These are phyloP conservation scores for Palythoa caribaeorum DNA, from an alignment of 92 coral and sea anemone species.

Conservation along the genomic window DNA sequence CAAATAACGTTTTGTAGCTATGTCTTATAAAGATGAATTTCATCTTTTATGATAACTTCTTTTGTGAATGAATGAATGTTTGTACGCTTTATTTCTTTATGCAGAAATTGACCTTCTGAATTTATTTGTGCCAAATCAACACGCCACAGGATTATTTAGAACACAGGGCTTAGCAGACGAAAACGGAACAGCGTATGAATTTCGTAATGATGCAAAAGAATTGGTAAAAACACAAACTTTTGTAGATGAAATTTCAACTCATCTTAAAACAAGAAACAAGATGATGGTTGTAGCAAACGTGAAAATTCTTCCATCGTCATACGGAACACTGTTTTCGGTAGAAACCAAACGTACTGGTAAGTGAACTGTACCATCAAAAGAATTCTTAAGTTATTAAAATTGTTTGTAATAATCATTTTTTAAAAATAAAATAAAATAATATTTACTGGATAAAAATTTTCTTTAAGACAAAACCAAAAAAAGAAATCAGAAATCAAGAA, in stretches of 20 bases:
- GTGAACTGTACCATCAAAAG: neutral
- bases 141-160: slow-evolving; percentile 1
- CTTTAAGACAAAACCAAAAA: no score
- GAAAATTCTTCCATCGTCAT: slow-evolving; percentile 32
- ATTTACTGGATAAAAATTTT: no score
- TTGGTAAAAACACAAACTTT: slow-evolving; percentile 18
- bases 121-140: slow-evolving; percentile 11
- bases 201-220: neutral
- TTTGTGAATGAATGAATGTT: no score
- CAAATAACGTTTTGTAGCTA: neutral
- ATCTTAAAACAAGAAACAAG: slow-evolving; percentile 25
- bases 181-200: slow-evolving; percentile 25
- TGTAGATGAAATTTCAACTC: slow-evolving; percentile 18
- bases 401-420: no score
- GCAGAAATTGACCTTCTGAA: slow-evolving; percentile 34
- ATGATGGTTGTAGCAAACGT: slow-evolving; percentile 35
- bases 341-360: slow-evolving; percentile 21
- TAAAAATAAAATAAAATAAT: no score
- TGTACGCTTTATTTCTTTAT: neutral
- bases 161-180: slow-evolving; percentile 24
- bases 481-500: no score
- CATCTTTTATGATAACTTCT: neutral
- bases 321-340: slow-evolving; percentile 28
- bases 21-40: no score
- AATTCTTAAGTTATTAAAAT: no score